Percentiles rank a stretch among this genome's conserved stretches.
phyloP scores from a whole-genome alignment of 37 sponge, comb jelly and placozoan species.

The Corticium candelabrum region DNA sequence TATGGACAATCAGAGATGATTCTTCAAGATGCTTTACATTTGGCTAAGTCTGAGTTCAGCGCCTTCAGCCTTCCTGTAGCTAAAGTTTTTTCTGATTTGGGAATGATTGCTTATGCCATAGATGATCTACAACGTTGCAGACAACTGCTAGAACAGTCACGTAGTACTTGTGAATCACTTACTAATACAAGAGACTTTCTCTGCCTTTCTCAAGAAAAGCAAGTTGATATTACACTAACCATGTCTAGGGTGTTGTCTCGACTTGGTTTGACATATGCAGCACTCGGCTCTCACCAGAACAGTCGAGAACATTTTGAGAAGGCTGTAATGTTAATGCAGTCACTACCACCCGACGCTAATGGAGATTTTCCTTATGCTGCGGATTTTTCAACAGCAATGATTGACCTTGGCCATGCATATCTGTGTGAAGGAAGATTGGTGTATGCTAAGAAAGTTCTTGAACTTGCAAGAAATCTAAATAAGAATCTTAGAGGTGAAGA shows the following conservation, averaged over 20 bases:
- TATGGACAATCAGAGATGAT: neutral
- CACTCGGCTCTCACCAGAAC: slow-evolving; percentile 26
- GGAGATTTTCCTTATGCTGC: slow-evolving; percentile 26
- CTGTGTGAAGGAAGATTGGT: slow-evolving; percentile 37
- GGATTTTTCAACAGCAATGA: slow-evolving; percentile 40
- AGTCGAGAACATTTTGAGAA: slow-evolving; percentile 36
- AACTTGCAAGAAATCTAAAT: slow-evolving; percentile 21
- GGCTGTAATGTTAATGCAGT: slow-evolving; percentile 40
- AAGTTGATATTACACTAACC: slow-evolving; percentile 1
- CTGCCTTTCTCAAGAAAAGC: neutral
- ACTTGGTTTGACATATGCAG: slow-evolving; percentile 33
- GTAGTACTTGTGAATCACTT: slow-evolving; percentile 13
- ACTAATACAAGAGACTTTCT: neutral
- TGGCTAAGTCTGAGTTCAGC: neutral
- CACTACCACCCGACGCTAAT: slow-evolving; percentile 22
- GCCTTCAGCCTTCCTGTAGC: slow-evolving; percentile 24
- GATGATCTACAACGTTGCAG: slow-evolving; percentile 23
- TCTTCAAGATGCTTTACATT: neutral
- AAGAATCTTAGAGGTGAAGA: slow-evolving; percentile 21
- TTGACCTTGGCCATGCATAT: slow-evolving; percentile 55
- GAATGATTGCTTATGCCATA: slow-evolving; percentile 18
- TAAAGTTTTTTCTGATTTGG: slow-evolving; percentile 29
- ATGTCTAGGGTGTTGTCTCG: slow-evolving; percentile 31
- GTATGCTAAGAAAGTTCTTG: slow-evolving; percentile 52
- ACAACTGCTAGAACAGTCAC: slow-evolving; percentile 22